These are phyloP conservation scores for Dendrolimus punctatus DNA, from an alignment of 1,140 invertebrate species.

Conservation along the genomic window DNA sequence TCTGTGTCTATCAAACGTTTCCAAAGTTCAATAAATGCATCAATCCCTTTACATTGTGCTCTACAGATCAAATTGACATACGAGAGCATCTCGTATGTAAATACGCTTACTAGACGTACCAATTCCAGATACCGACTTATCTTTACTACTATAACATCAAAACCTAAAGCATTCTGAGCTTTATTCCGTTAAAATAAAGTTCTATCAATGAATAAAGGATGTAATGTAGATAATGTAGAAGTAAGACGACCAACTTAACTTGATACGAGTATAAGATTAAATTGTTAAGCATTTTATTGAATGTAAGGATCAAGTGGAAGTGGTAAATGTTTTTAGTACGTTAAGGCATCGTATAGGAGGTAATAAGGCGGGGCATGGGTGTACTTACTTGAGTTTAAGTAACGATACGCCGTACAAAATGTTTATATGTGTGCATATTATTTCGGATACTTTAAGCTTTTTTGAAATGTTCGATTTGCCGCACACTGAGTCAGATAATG, in stretches of 20 bases:
- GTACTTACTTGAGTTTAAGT: slow-evolving; percentile 25
- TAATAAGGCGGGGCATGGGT: slow-evolving; percentile 62
- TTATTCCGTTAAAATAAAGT: neutral
- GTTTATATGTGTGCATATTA: too few relatives aligned
- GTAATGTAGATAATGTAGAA: neutral
- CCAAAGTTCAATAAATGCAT: slow-evolving; percentile 65
- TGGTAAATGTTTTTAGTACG: slow-evolving; percentile 47
- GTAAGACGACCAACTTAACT: slow-evolving; percentile 34
- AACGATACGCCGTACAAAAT: too few relatives aligned
- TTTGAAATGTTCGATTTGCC: too few relatives aligned
- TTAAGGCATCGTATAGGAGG: slow-evolving; percentile 54
- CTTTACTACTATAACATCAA: slow-evolving; percentile 17
- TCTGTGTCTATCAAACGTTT: slow-evolving; percentile 41
- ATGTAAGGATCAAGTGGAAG: slow-evolving; percentile 34
- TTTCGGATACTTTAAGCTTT: too few relatives aligned
- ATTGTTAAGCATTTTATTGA: slow-evolving; percentile 61
- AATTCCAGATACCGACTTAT: slow-evolving; percentile 29
- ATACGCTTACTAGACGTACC: slow-evolving; percentile 60
- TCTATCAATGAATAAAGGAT: neutral
- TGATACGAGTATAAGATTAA: slow-evolving; percentile 56
- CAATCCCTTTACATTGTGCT: slow-evolving; percentile 57
- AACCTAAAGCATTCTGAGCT: slow-evolving; percentile 5
- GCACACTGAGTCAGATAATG: too few relatives aligned
- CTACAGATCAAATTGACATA: slow-evolving; percentile 68
- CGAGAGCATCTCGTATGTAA: slow-evolving; percentile 67